phyloP scores from a whole-genome alignment of 2,797 vertebrate species.

The Gadopsis marmoratus region DNA sequence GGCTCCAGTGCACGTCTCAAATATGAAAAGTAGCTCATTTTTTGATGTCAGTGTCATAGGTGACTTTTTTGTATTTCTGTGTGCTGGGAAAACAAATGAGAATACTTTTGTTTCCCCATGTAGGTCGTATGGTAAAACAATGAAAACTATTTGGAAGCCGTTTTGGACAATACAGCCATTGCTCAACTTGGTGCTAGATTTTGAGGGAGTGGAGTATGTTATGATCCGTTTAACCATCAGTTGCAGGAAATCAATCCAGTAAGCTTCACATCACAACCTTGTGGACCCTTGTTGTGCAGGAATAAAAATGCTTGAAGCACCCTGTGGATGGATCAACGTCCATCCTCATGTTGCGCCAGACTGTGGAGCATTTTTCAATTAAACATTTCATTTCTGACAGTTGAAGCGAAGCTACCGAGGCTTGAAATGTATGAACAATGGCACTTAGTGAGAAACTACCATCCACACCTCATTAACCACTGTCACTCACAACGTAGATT shows the following conservation, averaged over 20 bases:
- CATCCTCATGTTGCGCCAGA: slow-evolving; percentile 21
- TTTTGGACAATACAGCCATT: neutral
- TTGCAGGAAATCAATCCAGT: slow-evolving; percentile 2
- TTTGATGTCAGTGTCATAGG: neutral
- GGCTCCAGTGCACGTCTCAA: neutral
- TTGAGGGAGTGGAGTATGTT: neutral
- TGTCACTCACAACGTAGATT: slow-evolving; percentile 60
- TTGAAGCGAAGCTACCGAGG: slow-evolving; percentile 72
- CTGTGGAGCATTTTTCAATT: slow-evolving; percentile 66
- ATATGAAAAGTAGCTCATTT: neutral
- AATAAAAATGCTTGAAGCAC: slow-evolving; percentile 36
- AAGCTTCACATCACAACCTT: neutral
- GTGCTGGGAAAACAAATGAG: neutral
- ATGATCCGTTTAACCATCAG: neutral
- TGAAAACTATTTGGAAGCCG: neutral
- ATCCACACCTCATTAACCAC: slow-evolving; percentile 76
- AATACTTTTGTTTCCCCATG: neutral
- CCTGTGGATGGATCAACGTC: slow-evolving; percentile 1
- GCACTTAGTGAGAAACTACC: slow-evolving; percentile 82
- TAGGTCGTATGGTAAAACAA: neutral
- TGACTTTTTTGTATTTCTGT: neutral
- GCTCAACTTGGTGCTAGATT: neutral
- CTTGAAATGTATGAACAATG: slow-evolving; percentile 83
- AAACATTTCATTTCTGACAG: slow-evolving; percentile 85
- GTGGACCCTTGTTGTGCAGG: neutral